A percentile compares a stretch with the other conserved stretches of the same genome.
phyloP scores from a whole-genome alignment of 2,797 vertebrate species.

The Spinus pinus region DNA sequence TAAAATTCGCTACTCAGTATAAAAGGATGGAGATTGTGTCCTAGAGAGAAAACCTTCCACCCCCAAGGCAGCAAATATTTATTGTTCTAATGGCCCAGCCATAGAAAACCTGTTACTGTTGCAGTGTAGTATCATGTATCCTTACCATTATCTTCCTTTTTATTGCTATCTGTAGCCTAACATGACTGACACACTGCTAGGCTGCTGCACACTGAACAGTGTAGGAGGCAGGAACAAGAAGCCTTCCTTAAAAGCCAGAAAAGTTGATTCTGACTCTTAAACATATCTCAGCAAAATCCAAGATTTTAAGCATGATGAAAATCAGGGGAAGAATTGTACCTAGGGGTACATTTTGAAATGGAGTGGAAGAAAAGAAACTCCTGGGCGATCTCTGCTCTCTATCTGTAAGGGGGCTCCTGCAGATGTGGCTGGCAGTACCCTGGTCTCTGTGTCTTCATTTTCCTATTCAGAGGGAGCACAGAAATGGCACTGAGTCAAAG shows the following conservation, averaged over 20 bases:
- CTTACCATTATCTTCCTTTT: neutral
- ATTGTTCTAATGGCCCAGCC: neutral
- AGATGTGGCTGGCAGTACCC: fast-evolving
- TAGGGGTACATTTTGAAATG: neutral
- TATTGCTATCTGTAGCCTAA: neutral
- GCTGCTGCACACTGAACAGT: neutral
- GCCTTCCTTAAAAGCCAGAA: neutral
- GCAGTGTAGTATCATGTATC: neutral
- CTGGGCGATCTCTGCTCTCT: neutral
- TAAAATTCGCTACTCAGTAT: neutral
- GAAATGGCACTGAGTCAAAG: fast-evolving
- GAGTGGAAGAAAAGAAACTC: neutral
- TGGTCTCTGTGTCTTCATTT: neutral
- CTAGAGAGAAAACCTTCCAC: neutral
- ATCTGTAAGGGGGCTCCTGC: neutral
- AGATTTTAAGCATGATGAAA: neutral
- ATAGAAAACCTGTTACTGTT: neutral
- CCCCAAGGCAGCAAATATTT: neutral
- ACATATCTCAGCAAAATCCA: neutral
- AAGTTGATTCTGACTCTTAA: neutral
- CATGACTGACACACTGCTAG: neutral
- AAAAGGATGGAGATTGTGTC: neutral
- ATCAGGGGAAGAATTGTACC: neutral
- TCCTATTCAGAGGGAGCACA: fast-evolving
- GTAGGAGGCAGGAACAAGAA: neutral